Evolutionary conservation across 1,140 invertebrate genomes (phyloP), one percentile per base, ranked within the genome.

Genomic region (Drosophila asahinai): DNA sequence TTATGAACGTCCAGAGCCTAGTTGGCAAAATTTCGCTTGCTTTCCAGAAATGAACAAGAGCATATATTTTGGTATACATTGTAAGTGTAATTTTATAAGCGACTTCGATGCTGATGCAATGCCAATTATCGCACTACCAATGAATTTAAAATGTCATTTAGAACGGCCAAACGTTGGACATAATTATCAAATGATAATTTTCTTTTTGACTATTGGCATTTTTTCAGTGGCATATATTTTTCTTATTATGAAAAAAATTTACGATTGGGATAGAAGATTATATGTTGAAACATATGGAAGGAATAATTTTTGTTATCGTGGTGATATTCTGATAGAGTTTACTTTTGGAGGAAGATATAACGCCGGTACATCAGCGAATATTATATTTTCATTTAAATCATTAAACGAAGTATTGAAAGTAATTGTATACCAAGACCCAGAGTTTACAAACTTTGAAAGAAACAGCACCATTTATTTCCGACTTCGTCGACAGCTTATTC

Each of bases 91-190:
- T 17, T 77, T 43, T 25, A 72, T 80, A 5, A 62, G 77, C 9
- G 77, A 77, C 15, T 58, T 80, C 8, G 77, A 77, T 57, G 77
- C 62, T 19, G 67, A 80, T 33, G 58, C 67, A 4, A 61, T 61
- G 58, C 77, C 77, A 14, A 63, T 73, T 22, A 61, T 80, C 30
- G 49, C 62, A 1, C 45, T 72, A 8, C 48, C 47, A 0, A 62
- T 80, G 74, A 80, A 80, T 22, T 36, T 66, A 5, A 80, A 66
- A 57, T 80, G 77, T 5, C 73, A 80, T 27, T 38, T 80, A 36
- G 77, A 80, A 47, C 66, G 58, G 2, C 73, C 77, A 7, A 19
- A 54, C 12, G 58, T 77, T 4, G 58, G 27, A 9, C 6, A 27
- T 1, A 77, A 77, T 40, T 72, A 72, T 22, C 30, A 58, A 27